Evolutionary conservation across 2,113 vertebrate species (phyloP).

Genomic region (Baryphthengus martii): DNA sequence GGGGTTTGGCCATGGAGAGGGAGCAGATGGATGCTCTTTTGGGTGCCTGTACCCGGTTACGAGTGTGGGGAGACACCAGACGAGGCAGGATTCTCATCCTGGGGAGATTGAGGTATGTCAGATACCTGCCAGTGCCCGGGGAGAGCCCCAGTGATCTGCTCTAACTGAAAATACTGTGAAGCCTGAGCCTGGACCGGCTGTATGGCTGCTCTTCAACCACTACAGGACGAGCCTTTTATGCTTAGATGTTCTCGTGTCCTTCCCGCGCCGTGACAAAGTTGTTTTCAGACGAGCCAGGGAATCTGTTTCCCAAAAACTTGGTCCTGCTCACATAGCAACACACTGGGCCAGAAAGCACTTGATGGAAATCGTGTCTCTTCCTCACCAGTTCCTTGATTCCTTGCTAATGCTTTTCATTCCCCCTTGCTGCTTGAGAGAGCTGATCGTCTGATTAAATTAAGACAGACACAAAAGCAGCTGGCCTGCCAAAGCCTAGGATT

Average conservation of each 20-base stretch:
- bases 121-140: not conserved
- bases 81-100: not conserved
- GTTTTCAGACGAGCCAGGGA: not conserved
- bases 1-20: fast-evolving
- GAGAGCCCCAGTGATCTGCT: not conserved
- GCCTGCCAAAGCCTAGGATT: conserved; percentile 55
- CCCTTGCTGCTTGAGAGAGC: conserved; percentile 48
- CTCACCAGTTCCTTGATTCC: conserved; percentile 55
- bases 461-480: conserved; percentile 60
- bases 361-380: conserved; percentile 39
- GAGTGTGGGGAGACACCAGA: fast-evolving
- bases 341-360: conserved; percentile 10
- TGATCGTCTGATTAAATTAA: conserved; percentile 68
- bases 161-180: not conserved
- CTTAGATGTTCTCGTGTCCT: not conserved
- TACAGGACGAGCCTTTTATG: fast-evolving
- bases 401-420: conserved; percentile 55
- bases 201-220: not conserved
- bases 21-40: not conserved
- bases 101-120: fast-evolving
- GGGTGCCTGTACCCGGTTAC: not conserved
- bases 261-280: conserved; percentile 5
- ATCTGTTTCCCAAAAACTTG: not conserved
- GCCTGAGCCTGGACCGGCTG: fast-evolving
- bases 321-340: not conserved